phyloP scores from a whole-genome alignment of 2,888 invertebrate species.

The Flexamia atlantica region DNA sequence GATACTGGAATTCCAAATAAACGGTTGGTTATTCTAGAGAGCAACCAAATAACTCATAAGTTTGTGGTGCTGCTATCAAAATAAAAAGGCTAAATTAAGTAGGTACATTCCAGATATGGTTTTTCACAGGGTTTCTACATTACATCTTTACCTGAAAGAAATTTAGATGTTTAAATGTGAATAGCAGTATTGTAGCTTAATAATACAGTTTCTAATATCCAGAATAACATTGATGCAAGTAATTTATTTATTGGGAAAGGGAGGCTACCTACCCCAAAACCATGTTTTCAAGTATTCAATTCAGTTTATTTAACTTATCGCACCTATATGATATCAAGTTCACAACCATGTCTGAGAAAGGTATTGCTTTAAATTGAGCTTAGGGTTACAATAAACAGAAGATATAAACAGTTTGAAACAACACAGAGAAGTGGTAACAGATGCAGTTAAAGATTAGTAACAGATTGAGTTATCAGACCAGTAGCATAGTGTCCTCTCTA shows the following conservation, averaged over 20 bases:
- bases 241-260: background rate
- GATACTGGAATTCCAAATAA: too few relatives aligned
- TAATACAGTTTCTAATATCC: background rate
- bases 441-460: background rate
- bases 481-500: slow-evolving; percentile 43
- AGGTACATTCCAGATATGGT: too few relatives aligned
- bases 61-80: too few relatives aligned
- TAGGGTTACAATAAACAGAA: slow-evolving; percentile 18
- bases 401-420: slow-evolving; percentile 9
- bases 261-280: background rate
- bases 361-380: slow-evolving; percentile 55
- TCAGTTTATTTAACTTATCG: background rate
- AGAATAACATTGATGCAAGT: background rate
- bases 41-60: too few relatives aligned
- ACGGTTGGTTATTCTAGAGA: too few relatives aligned
- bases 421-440: background rate
- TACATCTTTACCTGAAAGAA: too few relatives aligned
- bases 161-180: too few relatives aligned
- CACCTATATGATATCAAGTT: slow-evolving; percentile 37
- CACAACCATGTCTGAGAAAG: slow-evolving; percentile 42
- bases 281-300: background rate
- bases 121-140: too few relatives aligned
- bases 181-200: background rate
- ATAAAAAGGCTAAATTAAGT: too few relatives aligned
- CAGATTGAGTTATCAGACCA: background rate